Evolutionary conservation across 2,888 invertebrate genomes (phyloP), one percentile per base, ranked within the genome.

Genomic region (Drosophila glabriapex): DNA sequence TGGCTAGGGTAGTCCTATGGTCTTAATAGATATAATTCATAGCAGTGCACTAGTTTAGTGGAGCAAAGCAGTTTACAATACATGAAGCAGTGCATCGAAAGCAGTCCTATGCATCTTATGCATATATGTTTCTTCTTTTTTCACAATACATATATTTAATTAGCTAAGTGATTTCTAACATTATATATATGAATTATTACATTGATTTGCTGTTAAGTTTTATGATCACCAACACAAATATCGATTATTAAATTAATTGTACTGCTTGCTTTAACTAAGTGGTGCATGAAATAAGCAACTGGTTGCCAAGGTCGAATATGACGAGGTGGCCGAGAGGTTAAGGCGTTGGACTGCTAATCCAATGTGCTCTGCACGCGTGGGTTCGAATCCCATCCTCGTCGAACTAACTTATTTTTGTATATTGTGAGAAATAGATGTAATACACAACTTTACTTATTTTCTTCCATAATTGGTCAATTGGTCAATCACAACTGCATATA

Each of bases 271-370:
- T 29, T 16, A 53, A 0, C 1, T 14, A 25, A 65, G 65, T 55
- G 33, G 59, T 31, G 49, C 46, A 61, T 62, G 49, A 72, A 71
- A 50, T 37, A 3, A 33, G 37, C 22, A 69, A 62, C 56, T 79
- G 49, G 64, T 16, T 39, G 62, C 29, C 62, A 56, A 31, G 59
- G 63, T 43, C 67, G 29, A 58, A 68, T 71, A 73, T 82, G 96
- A 96, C 96, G 96, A 96, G 96, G 96, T 96, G 96, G 96, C 96
- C 96, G 96, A 96, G 96, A 96, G 96, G 96, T 96, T 96, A 96
- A 96, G 96, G 96, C 96, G 96, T 96, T 96, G 96, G 96, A 96
- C 96, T 96, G 96, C 96, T 96, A 96, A 96, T 96, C 96, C 96
- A 96, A 96, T 96, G 96, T 96, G 96, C 96, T 96, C 96, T 96